Evolutionary conservation across 2,113 vertebrate species (phyloP), one percentile per base, ranked within the genome.

Genomic region (Sinocyclocheilus anshuiensis): DNA sequence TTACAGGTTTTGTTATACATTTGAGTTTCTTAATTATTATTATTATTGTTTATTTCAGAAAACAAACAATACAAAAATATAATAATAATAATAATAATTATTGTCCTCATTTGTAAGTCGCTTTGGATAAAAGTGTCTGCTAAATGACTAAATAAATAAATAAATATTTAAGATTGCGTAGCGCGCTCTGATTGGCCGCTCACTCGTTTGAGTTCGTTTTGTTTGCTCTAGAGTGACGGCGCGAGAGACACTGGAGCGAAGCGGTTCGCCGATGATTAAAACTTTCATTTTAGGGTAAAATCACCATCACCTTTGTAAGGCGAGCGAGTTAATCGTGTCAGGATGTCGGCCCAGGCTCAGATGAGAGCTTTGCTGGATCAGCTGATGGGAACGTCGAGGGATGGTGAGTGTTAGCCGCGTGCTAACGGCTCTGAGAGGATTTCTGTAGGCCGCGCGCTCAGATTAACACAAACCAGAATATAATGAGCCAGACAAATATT

Each of bases 331-430:
- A 67, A 57, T 67, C 83, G 74, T 18, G 39, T 3, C 7, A 71
- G 26, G 85, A 98, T 98, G 97, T 98, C 97, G 88, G 97, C 97
- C 90, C 97, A 98, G 93, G 97, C 97, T 92, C 97, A 99, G 92
- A 99, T 98, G 97, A 95, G 97, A 94, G 97, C 97, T 88, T 93
- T 99, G 92, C 95, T 99, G 89, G 97, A 99, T 93, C 97, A 99
- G 94, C 93, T 99, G 4, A 99, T 99, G 97, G 97, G 97, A 91
- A 99, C 97, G 74, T 96, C 97, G 86, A 95, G 97, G 95, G 97
- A 99, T 93, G 97, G 97, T 99, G 96, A 98, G 97, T 97, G 81
- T 83, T 90, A 91, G 77, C 90, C 72, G 93, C 90, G 87, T 87
- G 93, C 92, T 93, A 95, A 92, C 92, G 74, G 83, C 33, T 86